phyloP scores from a whole-genome alignment of 1,140 invertebrate species.

The Coenobita brevimanus region DNA sequence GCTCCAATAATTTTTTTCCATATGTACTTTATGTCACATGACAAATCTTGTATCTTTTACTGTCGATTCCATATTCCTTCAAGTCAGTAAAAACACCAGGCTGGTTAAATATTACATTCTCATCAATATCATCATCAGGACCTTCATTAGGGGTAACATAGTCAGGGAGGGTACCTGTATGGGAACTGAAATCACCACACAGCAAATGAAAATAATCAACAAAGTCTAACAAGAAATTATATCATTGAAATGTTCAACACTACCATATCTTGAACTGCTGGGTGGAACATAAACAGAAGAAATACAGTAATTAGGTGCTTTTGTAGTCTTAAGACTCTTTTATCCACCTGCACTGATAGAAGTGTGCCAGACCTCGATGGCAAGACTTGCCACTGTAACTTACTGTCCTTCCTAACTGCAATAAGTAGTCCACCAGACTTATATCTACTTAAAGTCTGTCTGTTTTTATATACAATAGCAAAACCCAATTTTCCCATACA shows the following conservation, averaged over 20 bases:
- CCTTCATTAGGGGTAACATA: too few relatives aligned
- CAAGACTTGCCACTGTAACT: background rate
- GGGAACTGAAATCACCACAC: background rate
- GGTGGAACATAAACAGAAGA: background rate
- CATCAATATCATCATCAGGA: slow-evolving; percentile 9
- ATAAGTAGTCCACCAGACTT: too few relatives aligned
- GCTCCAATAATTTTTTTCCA: background rate
- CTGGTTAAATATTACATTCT: background rate
- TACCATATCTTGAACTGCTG: background rate
- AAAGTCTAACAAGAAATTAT: background rate
- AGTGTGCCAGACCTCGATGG: too few relatives aligned
- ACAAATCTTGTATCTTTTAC: too few relatives aligned
- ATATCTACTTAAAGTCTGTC: background rate
- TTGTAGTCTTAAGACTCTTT: background rate
- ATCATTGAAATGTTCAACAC: too few relatives aligned
- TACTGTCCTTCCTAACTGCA: background rate
- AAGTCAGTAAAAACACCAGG: too few relatives aligned
- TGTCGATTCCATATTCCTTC: background rate
- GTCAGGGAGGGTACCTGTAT: background rate
- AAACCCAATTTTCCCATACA: background rate
- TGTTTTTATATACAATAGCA: slow-evolving; percentile 9
- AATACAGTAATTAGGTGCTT: background rate
- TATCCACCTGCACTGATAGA: too few relatives aligned
- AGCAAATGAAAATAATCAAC: background rate
- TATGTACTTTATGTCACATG: background rate